Evolutionary conservation across 2,113 vertebrate species (phyloP), one percentile per base, ranked within the genome.

Genomic region (Oxyruncus cristatus): DNA sequence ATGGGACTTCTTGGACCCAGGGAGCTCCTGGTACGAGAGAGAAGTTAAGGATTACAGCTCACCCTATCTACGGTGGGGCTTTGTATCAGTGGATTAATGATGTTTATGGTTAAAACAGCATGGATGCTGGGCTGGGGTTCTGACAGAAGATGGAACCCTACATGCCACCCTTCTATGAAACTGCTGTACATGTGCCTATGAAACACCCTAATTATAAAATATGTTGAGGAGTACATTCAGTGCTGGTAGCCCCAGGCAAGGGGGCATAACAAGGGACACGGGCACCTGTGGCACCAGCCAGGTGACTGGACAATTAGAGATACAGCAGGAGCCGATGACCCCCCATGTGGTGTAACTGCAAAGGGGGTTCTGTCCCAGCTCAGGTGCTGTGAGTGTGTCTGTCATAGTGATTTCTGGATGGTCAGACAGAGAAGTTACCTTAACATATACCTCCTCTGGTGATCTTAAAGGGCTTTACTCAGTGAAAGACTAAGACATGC

Each of bases 161-260:
- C 13, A 3, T n/a, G 32, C 12, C 49, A 63, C 39, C 7, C 2
- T 67, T 47, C 4, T 26, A 22, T 61, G 55, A 68, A 84, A 94
- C 18, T 70, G 26, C 16, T 21, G 16, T 46, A 41, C 13, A 12
- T 0, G 5, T 9, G 10, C 0, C 0, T 65, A n/a, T 39, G 76
- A 76, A 85, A 32, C 6, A 28, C 1, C 2, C 16, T 5, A 21
- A 53, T 81, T 55, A 59, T 19, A 55, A 50, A 4, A 28, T 4
- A 12, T 21, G 9, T 18, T 22, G 46, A 41, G 39, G 30, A 75
- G 62, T 19, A 22, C 20, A 26, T 47, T 35, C 70, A 61, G 30
- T 35, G 70, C 20, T 47, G 19, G 53, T 50, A 32, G 42, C n/a
- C n/a, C n/a, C n/a, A n/a, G n/a, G n/a, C n/a, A n/a, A n/a, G n/a